Evolutionary conservation across 2,113 vertebrate genomes (phyloP).

Genomic region (Archilochus colubris): DNA sequence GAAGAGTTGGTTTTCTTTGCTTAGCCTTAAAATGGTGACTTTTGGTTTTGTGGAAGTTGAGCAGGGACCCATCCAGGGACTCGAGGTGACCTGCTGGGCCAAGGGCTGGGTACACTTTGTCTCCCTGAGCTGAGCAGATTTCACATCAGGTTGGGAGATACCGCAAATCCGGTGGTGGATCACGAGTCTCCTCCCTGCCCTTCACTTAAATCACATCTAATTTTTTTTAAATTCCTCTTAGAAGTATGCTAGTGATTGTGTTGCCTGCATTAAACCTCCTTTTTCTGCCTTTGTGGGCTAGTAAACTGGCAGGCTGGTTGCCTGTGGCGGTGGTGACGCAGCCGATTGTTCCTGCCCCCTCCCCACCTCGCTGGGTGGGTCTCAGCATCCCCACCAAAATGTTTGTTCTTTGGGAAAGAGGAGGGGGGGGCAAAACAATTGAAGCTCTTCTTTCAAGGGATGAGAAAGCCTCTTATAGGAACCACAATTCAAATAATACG

Average conservation of each 20-base stretch:
- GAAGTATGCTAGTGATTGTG: not conserved
- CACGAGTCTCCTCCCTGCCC: not conserved
- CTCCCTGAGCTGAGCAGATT: not conserved
- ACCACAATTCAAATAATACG: not conserved
- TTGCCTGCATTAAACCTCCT: not conserved
- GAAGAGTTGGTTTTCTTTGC: not conserved
- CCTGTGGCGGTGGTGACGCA: not conserved
- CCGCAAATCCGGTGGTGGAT: not conserved
- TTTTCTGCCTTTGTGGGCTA: not conserved
- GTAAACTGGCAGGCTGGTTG: not conserved
- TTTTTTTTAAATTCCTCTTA: not conserved
- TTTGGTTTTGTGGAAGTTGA: not conserved
- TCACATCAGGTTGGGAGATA: not conserved
- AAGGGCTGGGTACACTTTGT: not conserved
- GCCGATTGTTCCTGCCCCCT: not conserved
- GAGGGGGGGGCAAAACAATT: not conserved
- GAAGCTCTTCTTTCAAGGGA: not conserved
- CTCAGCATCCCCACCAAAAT: not conserved
- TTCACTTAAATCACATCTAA: not conserved
- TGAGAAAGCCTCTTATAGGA: not conserved
- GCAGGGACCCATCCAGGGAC: not conserved
- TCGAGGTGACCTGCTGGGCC: not conserved
- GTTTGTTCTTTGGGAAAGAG: not conserved
- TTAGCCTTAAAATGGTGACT: rapidly evolving
- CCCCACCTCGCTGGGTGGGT: not conserved